These are phyloP conservation scores for Frankliniella fusca DNA, from an alignment of 2,888 invertebrate genomes.

Conservation along the genomic window DNA sequence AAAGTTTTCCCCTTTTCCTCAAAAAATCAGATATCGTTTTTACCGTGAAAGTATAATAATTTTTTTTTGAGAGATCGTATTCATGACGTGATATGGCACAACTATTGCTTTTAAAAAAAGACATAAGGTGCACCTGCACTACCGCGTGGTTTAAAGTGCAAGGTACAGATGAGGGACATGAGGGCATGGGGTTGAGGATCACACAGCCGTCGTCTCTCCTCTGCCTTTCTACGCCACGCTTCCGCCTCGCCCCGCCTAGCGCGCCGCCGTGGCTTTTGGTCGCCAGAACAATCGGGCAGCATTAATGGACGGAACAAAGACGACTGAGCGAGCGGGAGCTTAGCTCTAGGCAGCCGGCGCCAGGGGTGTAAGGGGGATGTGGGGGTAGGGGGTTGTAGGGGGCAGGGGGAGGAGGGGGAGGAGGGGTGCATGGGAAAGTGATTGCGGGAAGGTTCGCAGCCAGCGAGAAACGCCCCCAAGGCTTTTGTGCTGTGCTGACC, in stretches of 20 bases:
- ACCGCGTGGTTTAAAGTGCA: too few species aligned
- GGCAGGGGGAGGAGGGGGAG: not conserved
- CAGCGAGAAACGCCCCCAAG: not conserved
- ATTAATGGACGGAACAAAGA: slow-evolving; percentile 17
- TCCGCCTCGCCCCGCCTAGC: not conserved
- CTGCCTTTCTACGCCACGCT: not conserved
- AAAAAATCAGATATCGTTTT: too few species aligned
- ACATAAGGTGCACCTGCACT: too few species aligned
- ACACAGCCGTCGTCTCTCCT: not conserved
- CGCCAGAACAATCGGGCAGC: slow-evolving; percentile 15
- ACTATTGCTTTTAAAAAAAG: too few species aligned
- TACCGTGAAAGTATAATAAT: too few species aligned
- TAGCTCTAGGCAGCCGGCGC: not conserved
- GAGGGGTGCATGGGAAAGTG: not conserved
- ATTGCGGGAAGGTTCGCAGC: slow-evolving; percentile 3
- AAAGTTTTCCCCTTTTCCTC: too few species aligned
- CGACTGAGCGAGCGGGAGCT: not conserved
- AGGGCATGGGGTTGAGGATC: too few species aligned
- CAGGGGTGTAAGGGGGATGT: not conserved
- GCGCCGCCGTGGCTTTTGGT: not conserved
- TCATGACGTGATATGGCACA: too few species aligned
- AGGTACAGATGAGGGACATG: too few species aligned
- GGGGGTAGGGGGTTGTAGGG: not conserved
- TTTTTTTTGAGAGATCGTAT: too few species aligned
- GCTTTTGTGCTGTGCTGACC: not conserved